Conservation (phyloP, 2,888 invertebrate genomes). For the Stenurella melanura region DNA sequence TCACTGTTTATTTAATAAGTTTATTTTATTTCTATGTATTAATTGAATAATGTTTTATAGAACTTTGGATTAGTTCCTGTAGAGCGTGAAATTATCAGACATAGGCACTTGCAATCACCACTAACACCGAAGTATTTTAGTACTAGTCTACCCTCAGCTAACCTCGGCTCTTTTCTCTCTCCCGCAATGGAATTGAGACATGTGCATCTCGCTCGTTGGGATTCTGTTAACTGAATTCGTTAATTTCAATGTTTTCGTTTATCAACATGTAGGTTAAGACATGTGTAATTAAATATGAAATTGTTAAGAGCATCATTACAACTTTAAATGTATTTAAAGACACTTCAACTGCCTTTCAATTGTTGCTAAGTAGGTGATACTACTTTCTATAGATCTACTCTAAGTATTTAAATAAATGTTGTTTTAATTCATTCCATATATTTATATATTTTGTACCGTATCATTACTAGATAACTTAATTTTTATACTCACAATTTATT, state of each 20-base stretch:
- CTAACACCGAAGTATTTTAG: constrained; percentile 76
- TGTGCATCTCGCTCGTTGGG: constrained; percentile 67
- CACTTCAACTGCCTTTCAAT: constrained; percentile 41
- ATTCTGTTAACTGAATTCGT: constrained; percentile 59
- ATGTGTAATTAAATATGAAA: constrained; percentile 53
- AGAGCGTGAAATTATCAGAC: constrained; percentile 82
- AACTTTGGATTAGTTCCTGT: constrained; percentile 78
- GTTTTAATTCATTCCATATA: constrained; percentile 40
- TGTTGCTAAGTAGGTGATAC: constrained; percentile 35
- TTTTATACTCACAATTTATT: constrained; percentile 14
- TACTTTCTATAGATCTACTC: constrained; percentile 28
- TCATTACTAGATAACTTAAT: constrained; percentile 1
- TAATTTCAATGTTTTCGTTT: constrained; percentile 21
- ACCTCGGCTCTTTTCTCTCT: constrained; percentile 76
- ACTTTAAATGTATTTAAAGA: constrained; percentile 23
- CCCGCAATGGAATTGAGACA: constrained; percentile 76
- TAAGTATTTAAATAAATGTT: constrained; percentile 21
- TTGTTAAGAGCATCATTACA: constrained; percentile 45
- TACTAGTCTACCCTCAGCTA: constrained; percentile 75
- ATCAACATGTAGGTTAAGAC: constrained; percentile 42
- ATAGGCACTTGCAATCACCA: constrained; percentile 81
- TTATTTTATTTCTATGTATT: background rate
- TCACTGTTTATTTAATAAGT: too few species aligned
- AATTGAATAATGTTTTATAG: constrained; percentile 64
- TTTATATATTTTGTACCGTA: constrained; percentile 35